Conservation (phyloP, 2,113 vertebrate species). For the Barnardius zonarius region DNA sequence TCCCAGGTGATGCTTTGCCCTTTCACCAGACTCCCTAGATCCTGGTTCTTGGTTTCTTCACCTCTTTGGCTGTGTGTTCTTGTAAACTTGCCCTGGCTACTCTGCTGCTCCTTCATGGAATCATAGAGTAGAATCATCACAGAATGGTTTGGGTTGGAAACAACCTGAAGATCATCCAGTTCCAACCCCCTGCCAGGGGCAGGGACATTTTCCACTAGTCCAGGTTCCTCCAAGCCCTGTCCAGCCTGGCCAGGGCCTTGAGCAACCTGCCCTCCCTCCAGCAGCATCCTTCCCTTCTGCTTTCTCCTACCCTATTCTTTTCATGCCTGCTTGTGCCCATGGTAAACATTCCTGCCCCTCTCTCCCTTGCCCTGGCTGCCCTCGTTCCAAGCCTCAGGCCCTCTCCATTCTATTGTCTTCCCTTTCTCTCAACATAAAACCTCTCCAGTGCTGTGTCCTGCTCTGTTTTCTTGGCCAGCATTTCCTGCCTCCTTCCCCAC, state of each 20-base stretch:
- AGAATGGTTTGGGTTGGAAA: neutral
- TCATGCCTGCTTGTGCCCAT: neutral
- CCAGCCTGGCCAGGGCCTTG: neutral
- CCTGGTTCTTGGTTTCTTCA: neutral
- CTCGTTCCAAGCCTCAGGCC: neutral
- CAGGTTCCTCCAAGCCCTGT: neutral
- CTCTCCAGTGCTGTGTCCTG: neutral
- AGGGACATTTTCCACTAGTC: neutral
- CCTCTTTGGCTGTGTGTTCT: neutral
- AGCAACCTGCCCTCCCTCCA: neutral
- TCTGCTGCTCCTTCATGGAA: neutral
- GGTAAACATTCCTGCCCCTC: neutral
- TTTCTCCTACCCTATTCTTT: neutral
- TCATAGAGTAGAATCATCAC: neutral
- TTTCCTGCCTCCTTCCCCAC: neutral
- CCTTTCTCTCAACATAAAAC: neutral
- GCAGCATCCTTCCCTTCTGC: neutral
- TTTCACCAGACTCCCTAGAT: neutral
- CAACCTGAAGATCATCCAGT: neutral
- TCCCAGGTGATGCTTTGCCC: neutral
- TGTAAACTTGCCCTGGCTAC: neutral
- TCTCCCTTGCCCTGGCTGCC: neutral
- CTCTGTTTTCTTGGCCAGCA: neutral
- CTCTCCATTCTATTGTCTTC: neutral
- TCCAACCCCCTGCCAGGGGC: neutral